Base-by-base conservation (phyloP, 2,888 invertebrate species). In the Galerucella nymphaeae region DNA sequence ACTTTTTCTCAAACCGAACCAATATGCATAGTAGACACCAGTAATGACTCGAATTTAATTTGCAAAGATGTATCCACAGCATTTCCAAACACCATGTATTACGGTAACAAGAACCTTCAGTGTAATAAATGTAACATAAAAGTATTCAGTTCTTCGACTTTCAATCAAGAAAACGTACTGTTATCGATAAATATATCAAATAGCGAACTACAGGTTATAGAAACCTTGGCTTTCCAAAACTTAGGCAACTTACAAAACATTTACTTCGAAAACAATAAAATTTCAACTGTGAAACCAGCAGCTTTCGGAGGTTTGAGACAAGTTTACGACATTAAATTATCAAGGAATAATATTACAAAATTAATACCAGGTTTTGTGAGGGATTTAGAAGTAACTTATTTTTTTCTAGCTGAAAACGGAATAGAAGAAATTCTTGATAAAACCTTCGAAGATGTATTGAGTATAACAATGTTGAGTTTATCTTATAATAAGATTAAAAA, bases 281-380 rank as follows among this genome's bases (percentile, higher is more conserved):
- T 86, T 38, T 71, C 53, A 10, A 80, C 79, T 14, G 78, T 86
- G 58, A 76, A 79, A 6, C 75, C 70, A 45, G 77, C 81, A 11
- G 85, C 85, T 11, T 86, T 86, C 70, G 63, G 74, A n/a, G 84
- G 84, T 4, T 73, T 85, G 41, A 76, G 80, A 38, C 82, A 84
- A 71, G 76, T 86, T 1, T 83, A 81, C 69, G 83, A 84, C 72
- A 69, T 86, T 0, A 80, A 85, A 76, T 76, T 86, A 45, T 80
- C 83, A 58, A 59, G 83, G 68, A 86, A 86, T 69, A 57, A 76
- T 16, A 66, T 86, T 1, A 65, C 41, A 23, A 76, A 80, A 41
- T 66, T 85, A 65, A 76, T 70, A 2, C 79, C 80, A 8, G 83
- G 83, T 30, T 83, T 84, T 73, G 70, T 85, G 20, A 80, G 78